Percentiles rank a stretch among this genome's conserved stretches.
phyloP scores from a whole-genome alignment of 2,113 vertebrate species.

The Dicaeum eximium region DNA sequence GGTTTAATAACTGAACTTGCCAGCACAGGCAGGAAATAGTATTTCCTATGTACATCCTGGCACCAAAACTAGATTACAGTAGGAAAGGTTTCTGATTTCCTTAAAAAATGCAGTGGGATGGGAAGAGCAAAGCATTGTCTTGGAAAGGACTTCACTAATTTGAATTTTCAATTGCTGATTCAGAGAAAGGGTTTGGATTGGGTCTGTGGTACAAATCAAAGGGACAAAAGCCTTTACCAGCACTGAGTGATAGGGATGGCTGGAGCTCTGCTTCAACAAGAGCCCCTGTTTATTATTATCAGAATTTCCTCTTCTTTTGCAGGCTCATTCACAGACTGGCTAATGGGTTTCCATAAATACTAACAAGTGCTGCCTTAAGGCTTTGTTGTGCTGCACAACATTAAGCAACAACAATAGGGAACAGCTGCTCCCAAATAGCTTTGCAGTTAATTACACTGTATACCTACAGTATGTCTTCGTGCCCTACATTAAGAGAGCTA shows the following conservation, averaged over 20 bases:
- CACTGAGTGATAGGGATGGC: background rate
- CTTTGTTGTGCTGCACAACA: constrained; percentile 33
- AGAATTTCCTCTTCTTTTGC: constrained; percentile 31
- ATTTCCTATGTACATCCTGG: constrained; percentile 56
- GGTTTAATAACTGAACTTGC: constrained; percentile 60
- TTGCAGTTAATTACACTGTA: constrained; percentile 11
- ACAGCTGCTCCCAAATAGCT: constrained; percentile 47
- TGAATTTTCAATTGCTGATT: background rate
- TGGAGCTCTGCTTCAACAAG: background rate
- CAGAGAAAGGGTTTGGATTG: background rate
- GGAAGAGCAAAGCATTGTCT: background rate
- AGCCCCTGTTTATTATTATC: background rate
- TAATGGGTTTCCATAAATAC: constrained; percentile 57
- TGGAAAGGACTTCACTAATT: background rate
- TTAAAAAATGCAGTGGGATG: background rate
- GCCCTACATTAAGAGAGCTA: background rate
- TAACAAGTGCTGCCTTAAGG: constrained; percentile 50
- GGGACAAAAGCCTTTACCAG: background rate
- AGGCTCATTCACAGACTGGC: constrained; percentile 23
- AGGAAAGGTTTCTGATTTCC: constrained; percentile 39
- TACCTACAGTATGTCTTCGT: background rate
- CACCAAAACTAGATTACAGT: constrained; percentile 9
- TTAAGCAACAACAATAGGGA: constrained; percentile 55
- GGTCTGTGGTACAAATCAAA: background rate
- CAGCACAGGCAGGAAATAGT: constrained; percentile 54